A percentile compares a stretch with the other conserved stretches of the same genome.
Conservation (phyloP, 2,888 invertebrate genomes). For the Polydrusus cervinus region DNA sequence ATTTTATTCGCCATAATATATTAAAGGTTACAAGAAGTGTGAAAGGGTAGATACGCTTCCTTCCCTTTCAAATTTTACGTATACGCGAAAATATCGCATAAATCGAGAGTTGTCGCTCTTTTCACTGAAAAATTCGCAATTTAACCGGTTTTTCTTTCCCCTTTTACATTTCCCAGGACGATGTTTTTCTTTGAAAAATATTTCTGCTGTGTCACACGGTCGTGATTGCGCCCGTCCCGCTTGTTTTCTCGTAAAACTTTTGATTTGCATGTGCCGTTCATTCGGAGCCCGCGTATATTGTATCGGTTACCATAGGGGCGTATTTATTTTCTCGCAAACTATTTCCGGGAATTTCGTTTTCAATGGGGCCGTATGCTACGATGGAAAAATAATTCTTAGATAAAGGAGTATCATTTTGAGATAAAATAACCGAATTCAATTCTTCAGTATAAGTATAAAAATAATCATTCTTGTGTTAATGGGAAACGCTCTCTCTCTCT, state of each 20-base stretch:
- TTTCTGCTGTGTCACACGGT: conserved; percentile 32
- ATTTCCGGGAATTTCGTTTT: background rate
- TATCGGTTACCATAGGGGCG: conserved; percentile 31
- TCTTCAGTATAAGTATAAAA: no score
- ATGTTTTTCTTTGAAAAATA: conserved; percentile 35
- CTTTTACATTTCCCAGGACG: conserved; percentile 23
- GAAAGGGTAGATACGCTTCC: no score
- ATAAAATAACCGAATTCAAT: no score
- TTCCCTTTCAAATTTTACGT: conserved; percentile 9
- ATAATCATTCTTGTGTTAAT: no score
- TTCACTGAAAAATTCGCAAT: conserved; percentile 38
- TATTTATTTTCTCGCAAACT: conserved; percentile 25
- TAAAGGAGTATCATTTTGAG: no score
- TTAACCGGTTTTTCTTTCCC: conserved; percentile 17
- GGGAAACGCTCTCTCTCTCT: no score
- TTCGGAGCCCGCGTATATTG: background rate
- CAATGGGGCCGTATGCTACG: no score
- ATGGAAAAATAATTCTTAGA: no score
- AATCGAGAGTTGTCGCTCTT: conserved; percentile 11
- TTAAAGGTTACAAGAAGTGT: no score
- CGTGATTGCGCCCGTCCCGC: conserved; percentile 39
- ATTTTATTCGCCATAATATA: no score
- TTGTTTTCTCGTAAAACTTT: conserved; percentile 41
- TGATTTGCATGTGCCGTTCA: conserved; percentile 38
- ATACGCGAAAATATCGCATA: conserved; percentile 5